Evolutionary conservation across 2,888 invertebrate genomes (phyloP).

Genomic region (Drosophila prolongata): DNA sequence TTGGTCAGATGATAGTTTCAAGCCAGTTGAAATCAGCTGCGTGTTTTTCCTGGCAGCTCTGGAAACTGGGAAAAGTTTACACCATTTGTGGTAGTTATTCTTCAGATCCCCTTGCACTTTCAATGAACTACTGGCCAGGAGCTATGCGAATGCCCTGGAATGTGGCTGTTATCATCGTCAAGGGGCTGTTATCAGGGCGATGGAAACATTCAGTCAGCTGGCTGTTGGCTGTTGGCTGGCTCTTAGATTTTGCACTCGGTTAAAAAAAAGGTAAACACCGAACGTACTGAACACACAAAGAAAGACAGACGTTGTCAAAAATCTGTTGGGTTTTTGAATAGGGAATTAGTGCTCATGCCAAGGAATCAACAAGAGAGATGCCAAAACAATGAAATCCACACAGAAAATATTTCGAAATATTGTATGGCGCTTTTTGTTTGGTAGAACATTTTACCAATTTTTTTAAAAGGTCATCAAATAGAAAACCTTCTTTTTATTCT

Average conservation of each 20-base stretch:
- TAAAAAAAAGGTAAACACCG: conserved; percentile 19
- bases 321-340: background rate
- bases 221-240: background rate
- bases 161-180: conserved; percentile 26
- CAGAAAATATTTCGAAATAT: background rate
- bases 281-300: conserved; percentile 5
- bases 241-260: conserved; percentile 39
- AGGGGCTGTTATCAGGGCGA: conserved; percentile 14
- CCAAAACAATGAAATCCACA: conserved; percentile 2
- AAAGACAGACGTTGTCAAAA: background rate
- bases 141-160: background rate
- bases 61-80: too few relatives aligned
- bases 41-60: too few relatives aligned
- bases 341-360: background rate
- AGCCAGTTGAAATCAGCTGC: too few relatives aligned
- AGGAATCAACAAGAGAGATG: background rate
- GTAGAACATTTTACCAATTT: background rate
- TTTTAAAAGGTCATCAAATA: too few relatives aligned
- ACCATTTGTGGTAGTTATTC: background rate
- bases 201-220: conserved; percentile 23
- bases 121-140: conserved; percentile 34
- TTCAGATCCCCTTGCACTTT: conserved; percentile 5
- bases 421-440: background rate
- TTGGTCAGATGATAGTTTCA: too few relatives aligned
- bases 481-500: too few relatives aligned